Evolutionary conservation across 1,140 invertebrate species (phyloP), one percentile per base, ranked within the genome.

Genomic region (Portunus trituberculatus): DNA sequence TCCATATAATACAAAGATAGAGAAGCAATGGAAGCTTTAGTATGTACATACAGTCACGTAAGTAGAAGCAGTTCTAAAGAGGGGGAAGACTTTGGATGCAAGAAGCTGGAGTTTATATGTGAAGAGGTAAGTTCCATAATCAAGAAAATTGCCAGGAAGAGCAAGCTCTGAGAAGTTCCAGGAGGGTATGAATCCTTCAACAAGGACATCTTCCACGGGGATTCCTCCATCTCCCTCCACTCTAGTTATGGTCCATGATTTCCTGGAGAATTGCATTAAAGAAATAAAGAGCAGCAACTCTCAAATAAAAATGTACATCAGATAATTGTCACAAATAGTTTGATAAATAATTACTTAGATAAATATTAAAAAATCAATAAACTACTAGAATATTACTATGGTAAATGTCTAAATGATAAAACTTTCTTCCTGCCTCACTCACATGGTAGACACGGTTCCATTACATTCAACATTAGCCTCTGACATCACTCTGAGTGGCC

Each of bases 61-160:
- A 31, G 95, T 96, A 48, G 31, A 92, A 4, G 93, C 76, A n/a
- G 94, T 91, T 52, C 91, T 95, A 82, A 95, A 96, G 8, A 96
- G 86, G 10, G 93, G 92, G 67, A 96, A 92, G 12, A 91, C 46
- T 45, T 93, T 94, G n/a, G 89, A 93, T 28, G 95, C 94, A 4
- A 91, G 88, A 10, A 96, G 89, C 76, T 96, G 93, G 20, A 96
- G 93, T 16, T 67, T 59, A 48, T 95, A 96, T 0, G 94, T 91
- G 32, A 96, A 28, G 89, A 83, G 83, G 92, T 96, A 94, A 4
- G 91, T 86, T 28, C 95, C 95, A 89, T 95, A 96, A 28, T 96
- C 89, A 20, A 96, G 93, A 82, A 92, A 95, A 28, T n/a, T n/a
- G 25, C 90, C 90, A 8, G 95, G 95, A 25, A 96, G 52, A 46